Evolutionary conservation across 2,113 vertebrate genomes (phyloP).

Genomic region (Tychaedon coryphoeus): DNA sequence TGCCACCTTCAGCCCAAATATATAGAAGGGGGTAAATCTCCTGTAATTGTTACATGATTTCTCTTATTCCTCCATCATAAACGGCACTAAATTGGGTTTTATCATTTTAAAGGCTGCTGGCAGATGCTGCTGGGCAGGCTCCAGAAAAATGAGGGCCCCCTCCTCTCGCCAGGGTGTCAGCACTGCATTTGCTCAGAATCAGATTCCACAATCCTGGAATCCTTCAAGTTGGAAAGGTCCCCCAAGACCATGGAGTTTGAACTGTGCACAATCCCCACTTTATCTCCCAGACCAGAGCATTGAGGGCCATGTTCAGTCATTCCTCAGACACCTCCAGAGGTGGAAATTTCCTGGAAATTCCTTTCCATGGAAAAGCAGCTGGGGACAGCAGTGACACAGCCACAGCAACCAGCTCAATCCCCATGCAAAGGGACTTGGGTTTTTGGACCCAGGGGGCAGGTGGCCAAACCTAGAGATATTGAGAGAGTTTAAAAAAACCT

Average conservation of each 20-base stretch:
- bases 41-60: constrained; percentile 35
- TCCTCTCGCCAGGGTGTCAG: rapidly evolving
- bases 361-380: background rate
- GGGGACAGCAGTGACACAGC: background rate
- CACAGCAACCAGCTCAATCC: background rate
- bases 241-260: background rate
- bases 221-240: background rate
- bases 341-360: background rate
- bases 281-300: background rate
- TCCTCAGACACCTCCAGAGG: background rate
- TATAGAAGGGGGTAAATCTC: constrained; percentile 27
- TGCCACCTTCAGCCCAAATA: background rate
- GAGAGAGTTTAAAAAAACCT: background rate
- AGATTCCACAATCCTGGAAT: background rate
- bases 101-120: background rate
- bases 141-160: background rate
- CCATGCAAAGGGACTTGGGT: rapidly evolving
- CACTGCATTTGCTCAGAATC: background rate
- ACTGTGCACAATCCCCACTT: too few relatives aligned
- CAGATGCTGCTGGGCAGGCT: background rate
- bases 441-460: background rate
- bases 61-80: background rate
- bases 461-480: background rate
- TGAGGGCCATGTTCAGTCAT: rapidly evolving
- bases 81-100: background rate